Conservation (phyloP, 2,797 vertebrate genomes). For the Dryobates pubescens region DNA sequence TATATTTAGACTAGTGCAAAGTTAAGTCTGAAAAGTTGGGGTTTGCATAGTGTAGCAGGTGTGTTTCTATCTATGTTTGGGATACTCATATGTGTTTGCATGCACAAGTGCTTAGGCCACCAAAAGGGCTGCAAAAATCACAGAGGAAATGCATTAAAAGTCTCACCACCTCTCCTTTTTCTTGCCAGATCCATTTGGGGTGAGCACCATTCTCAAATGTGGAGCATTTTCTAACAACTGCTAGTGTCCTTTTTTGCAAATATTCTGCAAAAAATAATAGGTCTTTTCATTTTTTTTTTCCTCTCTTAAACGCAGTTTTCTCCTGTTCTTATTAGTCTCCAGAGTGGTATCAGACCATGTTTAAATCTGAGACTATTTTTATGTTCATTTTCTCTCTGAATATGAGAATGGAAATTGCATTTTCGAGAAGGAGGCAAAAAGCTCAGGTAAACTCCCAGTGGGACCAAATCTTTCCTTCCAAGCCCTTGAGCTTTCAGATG, state of each 20-base stretch:
- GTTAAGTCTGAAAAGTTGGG: neutral
- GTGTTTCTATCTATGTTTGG: neutral
- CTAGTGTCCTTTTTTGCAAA: neutral
- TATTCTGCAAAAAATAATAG: neutral
- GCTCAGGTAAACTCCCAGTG: neutral
- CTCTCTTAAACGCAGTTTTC: neutral
- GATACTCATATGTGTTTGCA: neutral
- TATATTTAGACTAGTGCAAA: neutral
- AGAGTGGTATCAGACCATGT: neutral
- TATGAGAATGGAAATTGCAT: neutral
- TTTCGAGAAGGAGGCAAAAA: neutral
- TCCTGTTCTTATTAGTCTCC: neutral
- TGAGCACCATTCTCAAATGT: neutral
- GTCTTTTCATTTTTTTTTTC: neutral
- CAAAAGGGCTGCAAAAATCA: neutral
- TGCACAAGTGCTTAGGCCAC: neutral
- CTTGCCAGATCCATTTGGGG: neutral
- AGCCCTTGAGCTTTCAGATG: neutral
- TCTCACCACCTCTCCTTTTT: neutral
- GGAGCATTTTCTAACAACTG: neutral
- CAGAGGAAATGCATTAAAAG: neutral
- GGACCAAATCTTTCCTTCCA: neutral
- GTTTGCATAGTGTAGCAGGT: neutral
- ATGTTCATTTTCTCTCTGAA: neutral
- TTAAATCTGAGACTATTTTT: constrained; percentile 24